A percentile compares a stretch with the other conserved stretches of the same genome.
Evolutionary conservation across 2,888 invertebrate genomes (phyloP).

Genomic region (Zele albiditarsus): DNA sequence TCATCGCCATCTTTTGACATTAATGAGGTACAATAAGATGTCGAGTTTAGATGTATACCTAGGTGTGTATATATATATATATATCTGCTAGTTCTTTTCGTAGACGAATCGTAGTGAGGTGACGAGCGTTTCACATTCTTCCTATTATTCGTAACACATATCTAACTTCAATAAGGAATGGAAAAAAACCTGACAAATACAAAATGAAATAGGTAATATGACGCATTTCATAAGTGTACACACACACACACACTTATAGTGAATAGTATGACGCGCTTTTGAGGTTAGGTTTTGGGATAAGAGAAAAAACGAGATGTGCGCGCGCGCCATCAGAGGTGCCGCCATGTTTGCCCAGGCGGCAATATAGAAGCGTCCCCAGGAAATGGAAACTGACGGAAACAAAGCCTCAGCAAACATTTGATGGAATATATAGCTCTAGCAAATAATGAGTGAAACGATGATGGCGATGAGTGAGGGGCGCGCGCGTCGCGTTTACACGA

Average conservation of each 20-base stretch:
- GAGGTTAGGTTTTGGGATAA: slow-evolving; percentile 19
- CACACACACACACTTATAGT: not conserved
- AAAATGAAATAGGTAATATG: slow-evolving; percentile 17
- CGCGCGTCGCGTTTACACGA: not conserved
- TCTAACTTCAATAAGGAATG: slow-evolving; percentile 21
- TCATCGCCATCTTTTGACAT: slow-evolving; percentile 14
- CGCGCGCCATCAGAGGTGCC: slow-evolving; percentile 64
- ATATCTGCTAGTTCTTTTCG: slow-evolving; percentile 8
- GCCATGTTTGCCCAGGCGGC: slow-evolving; percentile 65
- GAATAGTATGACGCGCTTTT: slow-evolving; percentile 10
- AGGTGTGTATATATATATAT: slow-evolving; percentile 4
- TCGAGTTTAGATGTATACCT: not conserved
- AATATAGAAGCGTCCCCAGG: slow-evolving; percentile 60
- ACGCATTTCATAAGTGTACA: slow-evolving; percentile 30
- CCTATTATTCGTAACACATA: slow-evolving; percentile 8
- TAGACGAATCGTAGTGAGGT: slow-evolving; percentile 29
- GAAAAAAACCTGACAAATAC: slow-evolving; percentile 6
- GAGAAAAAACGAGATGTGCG: slow-evolving; percentile 29
- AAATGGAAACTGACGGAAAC: slow-evolving; percentile 73
- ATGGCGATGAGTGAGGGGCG: slow-evolving; percentile 3
- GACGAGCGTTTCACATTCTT: slow-evolving; percentile 21
- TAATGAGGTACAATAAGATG: slow-evolving; percentile 27
- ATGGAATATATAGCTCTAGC: slow-evolving; percentile 64
- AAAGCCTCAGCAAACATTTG: slow-evolving; percentile 67
- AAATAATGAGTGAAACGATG: slow-evolving; percentile 60